These are phyloP conservation scores for Diaphora mendica DNA, from an alignment of 2,888 invertebrate species.

Conservation along the genomic window DNA sequence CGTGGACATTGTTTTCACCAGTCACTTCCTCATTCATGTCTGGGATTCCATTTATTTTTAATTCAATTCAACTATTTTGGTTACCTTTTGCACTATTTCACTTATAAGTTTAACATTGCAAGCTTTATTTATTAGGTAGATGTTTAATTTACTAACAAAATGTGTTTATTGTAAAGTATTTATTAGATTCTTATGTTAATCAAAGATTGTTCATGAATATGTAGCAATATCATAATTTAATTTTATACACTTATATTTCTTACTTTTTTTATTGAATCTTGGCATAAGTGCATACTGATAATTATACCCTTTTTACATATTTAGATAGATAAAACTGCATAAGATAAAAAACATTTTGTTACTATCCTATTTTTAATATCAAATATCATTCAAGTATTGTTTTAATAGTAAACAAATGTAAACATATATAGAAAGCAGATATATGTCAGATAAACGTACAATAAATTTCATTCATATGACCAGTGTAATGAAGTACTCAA, in stretches of 20 bases:
- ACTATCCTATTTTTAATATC: not conserved
- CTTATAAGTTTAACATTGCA: slow-evolving; percentile 7
- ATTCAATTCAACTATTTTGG: slow-evolving; percentile 15
- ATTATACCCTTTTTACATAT: not conserved
- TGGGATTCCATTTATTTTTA: slow-evolving; percentile 43
- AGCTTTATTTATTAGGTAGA: not conserved
- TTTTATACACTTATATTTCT: not conserved
- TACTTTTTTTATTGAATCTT: not conserved
- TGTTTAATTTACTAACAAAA: not conserved
- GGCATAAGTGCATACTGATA: not conserved
- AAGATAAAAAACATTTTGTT: not conserved
- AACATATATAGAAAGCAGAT: slow-evolving; percentile 9
- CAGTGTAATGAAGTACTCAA: slow-evolving; percentile 38
- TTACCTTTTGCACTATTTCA: slow-evolving; percentile 24
- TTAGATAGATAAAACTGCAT: not conserved
- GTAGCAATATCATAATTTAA: too few species aligned
- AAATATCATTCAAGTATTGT: not conserved
- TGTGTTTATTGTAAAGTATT: too few species aligned
- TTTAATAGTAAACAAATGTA: not conserved
- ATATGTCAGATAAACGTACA: slow-evolving; percentile 29
- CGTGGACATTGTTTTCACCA: slow-evolving; percentile 47
- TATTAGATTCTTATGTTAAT: too few species aligned
- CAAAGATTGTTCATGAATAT: too few species aligned
- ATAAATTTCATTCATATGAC: slow-evolving; percentile 21
- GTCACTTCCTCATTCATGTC: slow-evolving; percentile 57